Evolutionary conservation across 2,113 vertebrate genomes (phyloP).

Genomic region (Lynx canadensis): DNA sequence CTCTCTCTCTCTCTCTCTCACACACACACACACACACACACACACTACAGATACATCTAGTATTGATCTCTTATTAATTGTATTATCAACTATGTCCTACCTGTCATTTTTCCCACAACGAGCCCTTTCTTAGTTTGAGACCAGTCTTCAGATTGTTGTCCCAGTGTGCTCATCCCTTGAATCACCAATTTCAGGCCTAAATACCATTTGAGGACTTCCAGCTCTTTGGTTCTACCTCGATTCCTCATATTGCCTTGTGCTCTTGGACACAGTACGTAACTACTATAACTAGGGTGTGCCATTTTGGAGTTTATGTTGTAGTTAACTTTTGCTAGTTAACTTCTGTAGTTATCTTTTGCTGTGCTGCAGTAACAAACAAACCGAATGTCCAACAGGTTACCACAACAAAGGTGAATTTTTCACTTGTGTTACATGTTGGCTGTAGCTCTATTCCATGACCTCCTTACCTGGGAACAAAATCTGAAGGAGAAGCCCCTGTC

Average conservation of each 20-base stretch:
- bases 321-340: not conserved
- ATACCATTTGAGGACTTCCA: not conserved
- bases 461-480: not conserved
- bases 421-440: not conserved
- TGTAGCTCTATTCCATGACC: not conserved
- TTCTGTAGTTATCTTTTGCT: not conserved
- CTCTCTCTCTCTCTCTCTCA: not conserved
- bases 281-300: not conserved
- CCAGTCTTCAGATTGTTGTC: not conserved
- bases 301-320: not conserved
- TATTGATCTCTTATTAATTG: not conserved
- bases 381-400: not conserved
- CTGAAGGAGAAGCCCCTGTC: not conserved
- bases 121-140: slow-evolving; percentile 16
- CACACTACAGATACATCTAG: not conserved
- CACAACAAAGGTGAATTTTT: not conserved
- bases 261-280: not conserved
- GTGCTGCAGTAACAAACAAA: not conserved
- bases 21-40: not conserved
- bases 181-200: not conserved
- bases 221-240: not conserved
- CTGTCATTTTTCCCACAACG: not conserved
- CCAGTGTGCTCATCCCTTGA: not conserved
- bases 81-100: not conserved
- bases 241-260: not conserved